Evolutionary conservation across 2,113 vertebrate genomes (phyloP).

Genomic region (Lagopus leucura): DNA sequence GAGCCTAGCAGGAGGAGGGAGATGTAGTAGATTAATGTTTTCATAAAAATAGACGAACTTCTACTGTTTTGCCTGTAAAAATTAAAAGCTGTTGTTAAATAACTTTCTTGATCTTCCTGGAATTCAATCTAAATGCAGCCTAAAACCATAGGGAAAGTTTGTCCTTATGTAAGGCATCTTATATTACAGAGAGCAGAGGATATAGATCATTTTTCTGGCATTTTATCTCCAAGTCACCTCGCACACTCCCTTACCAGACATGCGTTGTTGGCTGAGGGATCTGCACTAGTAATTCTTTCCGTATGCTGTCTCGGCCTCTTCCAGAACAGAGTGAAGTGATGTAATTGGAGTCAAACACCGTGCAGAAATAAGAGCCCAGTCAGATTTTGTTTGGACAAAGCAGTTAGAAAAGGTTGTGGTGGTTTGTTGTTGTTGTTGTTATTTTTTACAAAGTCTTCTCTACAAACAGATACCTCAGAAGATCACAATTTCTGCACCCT

Average conservation of each 20-base stretch:
- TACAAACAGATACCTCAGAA: background rate
- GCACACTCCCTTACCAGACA: constrained; percentile 12
- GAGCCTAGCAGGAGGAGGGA: background rate
- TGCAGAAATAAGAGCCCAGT: constrained; percentile 28
- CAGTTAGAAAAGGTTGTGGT: background rate
- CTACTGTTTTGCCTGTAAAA: background rate
- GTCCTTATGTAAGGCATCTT: background rate
- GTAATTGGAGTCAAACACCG: constrained; percentile 15
- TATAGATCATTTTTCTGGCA: background rate
- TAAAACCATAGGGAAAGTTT: background rate
- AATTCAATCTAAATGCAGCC: background rate
- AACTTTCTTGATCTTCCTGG: background rate
- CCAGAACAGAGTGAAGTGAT: background rate
- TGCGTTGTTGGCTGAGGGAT: constrained; percentile 1
- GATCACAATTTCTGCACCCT: background rate
- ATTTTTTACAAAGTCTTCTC: background rate
- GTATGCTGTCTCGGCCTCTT: background rate
- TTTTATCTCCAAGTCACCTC: constrained; percentile 32
- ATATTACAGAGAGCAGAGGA: background rate
- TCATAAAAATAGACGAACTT: background rate
- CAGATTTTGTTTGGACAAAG: background rate
- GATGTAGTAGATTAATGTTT: background rate
- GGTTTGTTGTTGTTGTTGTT: background rate
- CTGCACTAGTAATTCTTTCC: constrained; percentile 55
- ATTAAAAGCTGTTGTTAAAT: background rate